A percentile compares a stretch with the other conserved stretches of the same genome.
Evolutionary conservation across 2,113 vertebrate genomes (phyloP).

Genomic region (Empidonax alnorum): DNA sequence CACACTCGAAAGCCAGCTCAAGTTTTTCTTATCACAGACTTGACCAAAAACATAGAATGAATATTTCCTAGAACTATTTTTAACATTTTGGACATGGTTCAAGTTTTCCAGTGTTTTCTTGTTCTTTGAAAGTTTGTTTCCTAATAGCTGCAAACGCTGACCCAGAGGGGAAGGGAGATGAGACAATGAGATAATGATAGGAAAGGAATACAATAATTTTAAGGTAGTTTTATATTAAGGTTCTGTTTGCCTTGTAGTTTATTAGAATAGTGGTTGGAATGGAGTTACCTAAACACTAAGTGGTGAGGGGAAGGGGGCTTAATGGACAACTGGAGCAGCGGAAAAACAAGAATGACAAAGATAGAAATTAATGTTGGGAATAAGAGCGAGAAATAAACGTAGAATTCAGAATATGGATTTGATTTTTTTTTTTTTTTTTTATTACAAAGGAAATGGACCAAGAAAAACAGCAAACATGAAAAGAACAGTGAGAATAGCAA

Average conservation of each 20-base stretch:
- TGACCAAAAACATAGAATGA: background rate
- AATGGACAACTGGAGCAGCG: background rate
- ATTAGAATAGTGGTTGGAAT: background rate
- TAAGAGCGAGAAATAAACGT: background rate
- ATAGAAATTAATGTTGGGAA: background rate
- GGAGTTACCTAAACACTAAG: background rate
- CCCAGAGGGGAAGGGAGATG: background rate
- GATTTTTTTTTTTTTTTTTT: background rate
- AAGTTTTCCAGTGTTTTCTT: background rate
- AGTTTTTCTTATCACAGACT: background rate
- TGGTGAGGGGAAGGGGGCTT: background rate
- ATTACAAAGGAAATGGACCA: background rate
- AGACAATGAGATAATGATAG: background rate
- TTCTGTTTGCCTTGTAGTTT: background rate
- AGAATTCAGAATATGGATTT: background rate
- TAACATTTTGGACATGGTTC: background rate
- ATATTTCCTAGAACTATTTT: background rate
- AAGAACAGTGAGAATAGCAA: background rate
- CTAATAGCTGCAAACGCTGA: background rate
- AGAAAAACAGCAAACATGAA: background rate
- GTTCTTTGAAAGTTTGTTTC: background rate
- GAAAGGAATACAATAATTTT: background rate
- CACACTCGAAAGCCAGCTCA: background rate
- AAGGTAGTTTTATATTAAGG: background rate
- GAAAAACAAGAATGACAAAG: background rate